phyloP scores from a whole-genome alignment of 1,140 invertebrate genomes.

The Pissodes strobi region DNA sequence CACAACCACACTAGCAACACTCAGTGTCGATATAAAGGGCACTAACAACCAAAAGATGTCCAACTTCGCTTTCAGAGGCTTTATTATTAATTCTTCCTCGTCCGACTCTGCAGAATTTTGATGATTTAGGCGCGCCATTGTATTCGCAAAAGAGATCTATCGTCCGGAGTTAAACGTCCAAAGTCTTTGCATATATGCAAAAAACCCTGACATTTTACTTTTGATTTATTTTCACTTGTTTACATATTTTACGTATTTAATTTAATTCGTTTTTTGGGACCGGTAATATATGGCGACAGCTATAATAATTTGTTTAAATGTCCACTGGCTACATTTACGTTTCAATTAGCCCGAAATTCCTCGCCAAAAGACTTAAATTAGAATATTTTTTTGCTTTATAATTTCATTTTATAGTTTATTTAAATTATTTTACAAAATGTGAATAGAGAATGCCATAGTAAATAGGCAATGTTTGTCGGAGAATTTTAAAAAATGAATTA shows the following conservation, averaged over 20 bases:
- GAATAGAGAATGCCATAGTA: no score
- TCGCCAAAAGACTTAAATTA: no score
- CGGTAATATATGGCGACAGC: background rate
- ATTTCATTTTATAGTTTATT: no score
- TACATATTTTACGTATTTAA: slow-evolving; percentile 28
- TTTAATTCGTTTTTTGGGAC: slow-evolving; percentile 19
- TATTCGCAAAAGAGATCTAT: slow-evolving; percentile 14
- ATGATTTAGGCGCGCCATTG: slow-evolving; percentile 27
- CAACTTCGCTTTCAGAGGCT: slow-evolving; percentile 28
- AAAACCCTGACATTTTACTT: slow-evolving; percentile 28
- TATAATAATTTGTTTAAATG: background rate
- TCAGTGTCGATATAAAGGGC: slow-evolving; percentile 66
- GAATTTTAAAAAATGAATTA: no score
- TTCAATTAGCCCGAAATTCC: background rate
- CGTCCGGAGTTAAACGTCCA: slow-evolving; percentile 12
- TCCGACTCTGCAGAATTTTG: slow-evolving; percentile 20
- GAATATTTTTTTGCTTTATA: no score
- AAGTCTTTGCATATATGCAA: slow-evolving; percentile 16
- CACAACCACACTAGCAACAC: slow-evolving; percentile 65
- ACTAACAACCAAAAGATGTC: slow-evolving; percentile 65
- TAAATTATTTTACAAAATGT: no score
- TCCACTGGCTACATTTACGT: background rate
- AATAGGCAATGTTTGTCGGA: no score
- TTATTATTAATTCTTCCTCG: slow-evolving; percentile 28
- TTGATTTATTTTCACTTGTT: slow-evolving; percentile 29